A percentile compares a stretch with the other conserved stretches of the same genome.
Evolutionary conservation across 2,888 invertebrate genomes (phyloP).

Genomic region (Pterobdella sp.): DNA sequence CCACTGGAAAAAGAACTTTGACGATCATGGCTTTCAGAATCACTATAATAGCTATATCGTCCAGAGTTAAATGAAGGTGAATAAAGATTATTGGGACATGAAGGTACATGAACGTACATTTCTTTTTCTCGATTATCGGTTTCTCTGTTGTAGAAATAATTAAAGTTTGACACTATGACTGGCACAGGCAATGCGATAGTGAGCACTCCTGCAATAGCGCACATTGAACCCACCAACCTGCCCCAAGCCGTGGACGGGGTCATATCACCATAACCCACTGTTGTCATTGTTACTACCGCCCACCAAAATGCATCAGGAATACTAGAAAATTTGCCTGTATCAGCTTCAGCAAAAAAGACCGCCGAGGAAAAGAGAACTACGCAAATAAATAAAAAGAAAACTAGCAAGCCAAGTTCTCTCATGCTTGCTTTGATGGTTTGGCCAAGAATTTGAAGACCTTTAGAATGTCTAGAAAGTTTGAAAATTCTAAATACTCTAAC

Average conservation of each 20-base stretch:
- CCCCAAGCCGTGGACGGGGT: conserved; percentile 98
- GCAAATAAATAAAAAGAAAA: conserved; percentile 99
- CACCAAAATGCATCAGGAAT: conserved; percentile 94
- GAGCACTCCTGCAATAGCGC: conserved; percentile 97
- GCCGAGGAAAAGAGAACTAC: conserved; percentile 91
- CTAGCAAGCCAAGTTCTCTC: conserved; percentile 96
- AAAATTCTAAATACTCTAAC: conserved; percentile 99
- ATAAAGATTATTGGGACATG: conserved; percentile 44
- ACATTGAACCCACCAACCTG: conserved; percentile 78
- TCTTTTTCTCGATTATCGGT: conserved; percentile 98
- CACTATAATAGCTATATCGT: conserved; percentile 5
- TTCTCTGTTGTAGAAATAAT: conserved; percentile 99
- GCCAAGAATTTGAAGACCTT: conserved; percentile 96
- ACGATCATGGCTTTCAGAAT: conserved; percentile 8
- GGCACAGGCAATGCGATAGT: conserved; percentile 98
- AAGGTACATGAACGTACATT: conserved; percentile 49
- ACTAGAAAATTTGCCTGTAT: conserved; percentile 82
- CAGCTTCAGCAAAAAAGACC: conserved; percentile 91
- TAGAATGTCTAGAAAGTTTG: conserved; percentile 97
- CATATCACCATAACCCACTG: conserved; percentile 99
- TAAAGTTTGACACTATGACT: conserved; percentile 99
- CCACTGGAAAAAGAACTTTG: conserved; percentile 7
- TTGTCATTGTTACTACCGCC: conserved; percentile 86
- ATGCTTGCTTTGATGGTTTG: conserved; percentile 96
- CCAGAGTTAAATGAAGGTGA: conserved; percentile 20